A percentile compares a stretch with the other conserved stretches of the same genome.
Conservation (phyloP, 1,140 invertebrate genomes). For the Camponotus pennsylvanicus region DNA sequence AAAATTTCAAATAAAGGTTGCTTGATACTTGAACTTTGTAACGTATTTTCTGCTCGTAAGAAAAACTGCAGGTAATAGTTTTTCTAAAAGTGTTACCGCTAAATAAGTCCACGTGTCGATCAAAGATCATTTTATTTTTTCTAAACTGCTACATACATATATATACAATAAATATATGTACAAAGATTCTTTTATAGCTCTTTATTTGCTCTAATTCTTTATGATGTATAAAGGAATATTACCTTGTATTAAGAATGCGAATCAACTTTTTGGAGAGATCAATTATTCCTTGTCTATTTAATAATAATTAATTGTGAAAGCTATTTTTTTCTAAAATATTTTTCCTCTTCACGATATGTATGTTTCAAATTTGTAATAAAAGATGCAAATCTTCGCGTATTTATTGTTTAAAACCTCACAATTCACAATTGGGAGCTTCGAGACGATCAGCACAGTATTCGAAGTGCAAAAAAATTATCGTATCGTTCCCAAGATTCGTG, state of each 20-base stretch:
- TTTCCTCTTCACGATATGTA: neutral
- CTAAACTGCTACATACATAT: neutral
- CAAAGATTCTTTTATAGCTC: neutral
- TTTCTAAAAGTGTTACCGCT: neutral
- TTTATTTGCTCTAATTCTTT: neutral
- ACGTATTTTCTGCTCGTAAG: neutral
- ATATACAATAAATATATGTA: too few species aligned
- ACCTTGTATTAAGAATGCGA: neutral
- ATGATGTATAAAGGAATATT: neutral
- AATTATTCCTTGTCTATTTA: constrained; percentile 7
- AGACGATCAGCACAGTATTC: neutral
- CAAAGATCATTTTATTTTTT: constrained; percentile 19
- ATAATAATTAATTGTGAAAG: neutral
- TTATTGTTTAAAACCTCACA: neutral
- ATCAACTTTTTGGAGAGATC: neutral
- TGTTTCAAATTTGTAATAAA: neutral
- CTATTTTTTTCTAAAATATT: neutral
- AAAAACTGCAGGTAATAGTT: neutral
- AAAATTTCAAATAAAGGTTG: constrained; percentile 43
- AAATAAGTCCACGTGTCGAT: neutral
- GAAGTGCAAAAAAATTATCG: neutral
- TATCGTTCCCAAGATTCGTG: constrained; percentile 11
- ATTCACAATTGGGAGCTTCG: neutral
- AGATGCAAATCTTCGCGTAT: neutral
- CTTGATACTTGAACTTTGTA: constrained; percentile 18